phyloP scores from a whole-genome alignment of 2,888 invertebrate genomes.

The Parthenolecanium corni region DNA sequence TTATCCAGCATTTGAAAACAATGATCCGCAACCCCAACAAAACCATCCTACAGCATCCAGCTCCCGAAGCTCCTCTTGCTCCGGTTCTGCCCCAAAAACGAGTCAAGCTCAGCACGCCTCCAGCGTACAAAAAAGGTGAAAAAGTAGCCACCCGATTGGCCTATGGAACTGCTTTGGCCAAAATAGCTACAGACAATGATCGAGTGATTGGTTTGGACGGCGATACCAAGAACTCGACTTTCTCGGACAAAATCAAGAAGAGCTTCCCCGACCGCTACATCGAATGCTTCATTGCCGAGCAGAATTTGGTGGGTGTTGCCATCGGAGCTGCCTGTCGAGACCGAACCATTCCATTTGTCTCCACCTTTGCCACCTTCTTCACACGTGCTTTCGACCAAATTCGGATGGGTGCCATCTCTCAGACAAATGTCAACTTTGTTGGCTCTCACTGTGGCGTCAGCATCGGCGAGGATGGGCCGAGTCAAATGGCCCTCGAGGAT shows the following conservation, averaged over 20 bases:
- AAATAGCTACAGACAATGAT: slow-evolving; percentile 54
- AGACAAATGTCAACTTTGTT: slow-evolving; percentile 90
- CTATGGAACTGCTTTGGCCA: slow-evolving; percentile 87
- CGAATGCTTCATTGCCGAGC: slow-evolving; percentile 98
- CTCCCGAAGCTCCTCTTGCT: slow-evolving; percentile 45
- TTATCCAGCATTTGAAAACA: slow-evolving; percentile 40
- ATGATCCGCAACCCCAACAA: slow-evolving; percentile 45
- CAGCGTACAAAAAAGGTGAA: slow-evolving; percentile 67
- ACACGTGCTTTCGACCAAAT: slow-evolving; percentile 96
- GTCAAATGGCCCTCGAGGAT: slow-evolving; percentile 99
- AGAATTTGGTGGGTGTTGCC: slow-evolving; percentile 91
- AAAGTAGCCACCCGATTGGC: slow-evolving; percentile 79
- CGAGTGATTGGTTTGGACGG: slow-evolving; percentile 92
- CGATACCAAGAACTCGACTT: slow-evolving; percentile 98
- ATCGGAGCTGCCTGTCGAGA: slow-evolving; percentile 89
- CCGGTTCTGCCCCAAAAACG: slow-evolving; percentile 40
- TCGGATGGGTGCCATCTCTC: slow-evolving; percentile 98
- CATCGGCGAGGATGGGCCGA: slow-evolving; percentile 97
- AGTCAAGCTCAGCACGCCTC: slow-evolving; percentile 69
- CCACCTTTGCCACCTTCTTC: slow-evolving; percentile 97
- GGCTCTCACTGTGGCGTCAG: slow-evolving; percentile 97
- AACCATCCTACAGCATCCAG: slow-evolving; percentile 52
- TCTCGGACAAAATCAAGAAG: slow-evolving; percentile 76
- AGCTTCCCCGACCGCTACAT: slow-evolving; percentile 64
- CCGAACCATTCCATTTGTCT: slow-evolving; percentile 85